Percentiles rank a stretch among this genome's conserved stretches.
phyloP scores from a whole-genome alignment of 2,113 vertebrate species.

The Argyrosomus japonicus region DNA sequence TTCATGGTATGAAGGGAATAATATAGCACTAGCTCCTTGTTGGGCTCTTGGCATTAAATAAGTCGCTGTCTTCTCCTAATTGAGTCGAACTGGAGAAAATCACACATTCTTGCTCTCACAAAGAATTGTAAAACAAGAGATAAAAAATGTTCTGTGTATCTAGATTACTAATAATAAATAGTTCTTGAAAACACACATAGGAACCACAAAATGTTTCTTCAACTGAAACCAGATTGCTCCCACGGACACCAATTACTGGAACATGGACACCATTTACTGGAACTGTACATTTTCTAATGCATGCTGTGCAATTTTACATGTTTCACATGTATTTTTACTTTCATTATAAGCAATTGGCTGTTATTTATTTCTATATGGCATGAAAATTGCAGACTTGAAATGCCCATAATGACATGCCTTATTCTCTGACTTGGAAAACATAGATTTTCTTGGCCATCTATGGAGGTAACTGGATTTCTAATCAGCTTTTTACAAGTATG shows the following conservation, averaged over 20 bases:
- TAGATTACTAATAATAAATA: constrained; percentile 22
- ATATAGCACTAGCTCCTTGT: constrained; percentile 50
- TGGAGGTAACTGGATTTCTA: background rate
- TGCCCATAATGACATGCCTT: constrained; percentile 1
- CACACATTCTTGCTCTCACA: constrained; percentile 19
- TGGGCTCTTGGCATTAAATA: constrained; percentile 63
- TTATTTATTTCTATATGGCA: background rate
- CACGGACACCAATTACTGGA: background rate
- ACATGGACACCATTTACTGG: background rate
- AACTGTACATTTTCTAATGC: background rate
- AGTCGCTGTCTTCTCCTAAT: constrained; percentile 38
- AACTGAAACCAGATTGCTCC: background rate
- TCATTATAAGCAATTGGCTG: background rate
- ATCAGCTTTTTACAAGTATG: background rate
- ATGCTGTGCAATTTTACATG: constrained; percentile 6
- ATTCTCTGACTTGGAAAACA: background rate
- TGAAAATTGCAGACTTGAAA: background rate
- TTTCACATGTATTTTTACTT: background rate
- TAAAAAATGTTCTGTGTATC: constrained; percentile 23
- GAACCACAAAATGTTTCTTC: constrained; percentile 24
- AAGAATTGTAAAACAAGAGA: constrained; percentile 33
- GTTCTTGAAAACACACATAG: constrained; percentile 10
- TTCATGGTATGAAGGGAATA: constrained; percentile 65
- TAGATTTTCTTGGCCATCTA: background rate
- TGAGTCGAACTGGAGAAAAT: constrained; percentile 54